A percentile compares a stretch with the other conserved stretches of the same genome.
Evolutionary conservation across 2,113 vertebrate genomes (phyloP).

Genomic region (Ochotona princeps): DNA sequence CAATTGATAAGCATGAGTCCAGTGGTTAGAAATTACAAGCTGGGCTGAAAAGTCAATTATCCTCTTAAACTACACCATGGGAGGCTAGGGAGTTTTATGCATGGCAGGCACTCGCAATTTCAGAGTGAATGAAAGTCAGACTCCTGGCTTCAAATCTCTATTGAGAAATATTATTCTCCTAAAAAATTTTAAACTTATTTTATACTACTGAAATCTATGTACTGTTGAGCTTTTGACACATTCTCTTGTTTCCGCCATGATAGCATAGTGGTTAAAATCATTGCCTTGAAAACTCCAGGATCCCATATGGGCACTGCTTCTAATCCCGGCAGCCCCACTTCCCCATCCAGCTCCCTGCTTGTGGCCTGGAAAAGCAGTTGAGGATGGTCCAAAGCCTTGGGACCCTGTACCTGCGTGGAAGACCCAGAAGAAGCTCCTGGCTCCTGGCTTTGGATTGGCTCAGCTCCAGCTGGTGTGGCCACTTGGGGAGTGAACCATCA

Average conservation of each 20-base stretch:
- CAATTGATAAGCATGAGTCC: background rate
- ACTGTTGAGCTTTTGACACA: background rate
- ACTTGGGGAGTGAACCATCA: too few relatives aligned
- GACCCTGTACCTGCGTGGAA: too few relatives aligned
- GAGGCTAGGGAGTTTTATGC: accelerated
- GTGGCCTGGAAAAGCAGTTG: too few relatives aligned
- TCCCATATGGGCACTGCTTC: too few relatives aligned
- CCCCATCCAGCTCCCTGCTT: too few relatives aligned
- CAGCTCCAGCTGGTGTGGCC: too few relatives aligned
- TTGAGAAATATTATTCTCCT: background rate
- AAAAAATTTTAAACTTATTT: conserved; percentile 1
- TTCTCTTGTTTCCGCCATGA: background rate
- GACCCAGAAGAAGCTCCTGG: too few relatives aligned
- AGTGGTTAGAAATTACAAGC: background rate
- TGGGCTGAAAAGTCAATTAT: background rate
- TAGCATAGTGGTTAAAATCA: too few relatives aligned
- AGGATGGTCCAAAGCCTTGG: too few relatives aligned
- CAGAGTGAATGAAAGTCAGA: background rate
- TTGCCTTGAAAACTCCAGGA: too few relatives aligned
- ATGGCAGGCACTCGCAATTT: background rate
- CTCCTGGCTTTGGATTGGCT: too few relatives aligned
- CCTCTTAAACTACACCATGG: accelerated
- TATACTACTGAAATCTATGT: background rate
- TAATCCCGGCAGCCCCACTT: too few relatives aligned
- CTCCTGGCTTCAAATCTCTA: background rate